Base-by-base conservation (phyloP, 2,113 vertebrate species). In the Pyxicephalus adspersus region DNA sequence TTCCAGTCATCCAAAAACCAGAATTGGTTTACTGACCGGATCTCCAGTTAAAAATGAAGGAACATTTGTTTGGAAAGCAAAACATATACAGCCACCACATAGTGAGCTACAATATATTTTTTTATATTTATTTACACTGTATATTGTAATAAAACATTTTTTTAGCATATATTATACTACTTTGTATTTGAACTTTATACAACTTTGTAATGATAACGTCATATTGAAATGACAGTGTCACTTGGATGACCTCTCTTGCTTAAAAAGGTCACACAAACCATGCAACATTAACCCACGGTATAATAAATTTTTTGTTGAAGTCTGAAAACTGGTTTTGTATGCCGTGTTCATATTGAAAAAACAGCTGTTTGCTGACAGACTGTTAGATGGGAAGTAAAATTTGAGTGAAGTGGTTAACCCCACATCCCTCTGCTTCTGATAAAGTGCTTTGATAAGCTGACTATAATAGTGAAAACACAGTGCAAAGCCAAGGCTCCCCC, bases 381-480 rank as follows among this genome's bases (percentile, higher is more conserved):
- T 83, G 89, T 78, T 86, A 89, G 90, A 91, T 89, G 90, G 92
- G 92, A 90, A 90, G 90, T 84, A 86, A 0, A 74, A 90, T 89
- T 38, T 90, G 91, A 95, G 92, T 91, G 92, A 91, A 90, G 93
- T 91, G 93, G 91, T 94, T 89, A 94, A 91, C 95, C 71, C 95
- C 94, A 94, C 94, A 96, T 97, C 93, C 94, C 93, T 91, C 93
- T 90, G 89, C 92, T 90, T 91, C 94, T 90, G 96, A 98, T 97
- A 98, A 95, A 98, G 98, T 96, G 95, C 96, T 95, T 90, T 91
- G 96, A 98, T 98, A 98, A 97, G 96, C 91, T 81, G 85, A 84
- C 85, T 67, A 81, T 88, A 86, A 88, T 91, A 93, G 90, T 90
- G 89, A 92, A 93, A 89, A 86, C 84, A 80, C 88, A 88, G 83